Evolutionary conservation across 2,113 vertebrate genomes (phyloP).

Genomic region (Lonchura striata): DNA sequence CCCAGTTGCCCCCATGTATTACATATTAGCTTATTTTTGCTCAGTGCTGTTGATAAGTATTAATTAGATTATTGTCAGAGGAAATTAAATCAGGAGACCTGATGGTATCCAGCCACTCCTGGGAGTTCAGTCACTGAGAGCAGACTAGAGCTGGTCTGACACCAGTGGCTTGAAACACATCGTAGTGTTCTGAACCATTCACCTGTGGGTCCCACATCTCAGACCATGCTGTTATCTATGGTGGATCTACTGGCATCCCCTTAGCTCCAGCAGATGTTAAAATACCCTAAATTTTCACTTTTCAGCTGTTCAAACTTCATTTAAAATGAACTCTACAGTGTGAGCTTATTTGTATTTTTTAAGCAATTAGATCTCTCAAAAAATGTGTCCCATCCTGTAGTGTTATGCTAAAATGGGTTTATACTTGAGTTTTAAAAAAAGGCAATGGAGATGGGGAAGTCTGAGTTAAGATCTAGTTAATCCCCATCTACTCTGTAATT

Average conservation of each 20-base stretch:
- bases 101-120: neutral
- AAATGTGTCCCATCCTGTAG: neutral
- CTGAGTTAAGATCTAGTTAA: neutral
- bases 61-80: neutral
- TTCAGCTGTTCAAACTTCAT: neutral
- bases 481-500: neutral
- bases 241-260: neutral
- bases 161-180: neutral
- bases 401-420: neutral
- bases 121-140: neutral
- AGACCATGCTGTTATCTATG: rapidly evolving
- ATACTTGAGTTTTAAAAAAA: neutral
- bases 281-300: neutral
- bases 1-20: neutral
- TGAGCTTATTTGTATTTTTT: neutral
- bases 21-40: neutral
- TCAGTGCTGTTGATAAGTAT: neutral
- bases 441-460: neutral
- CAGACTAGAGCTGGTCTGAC: neutral
- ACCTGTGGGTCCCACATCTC: rapidly evolving
- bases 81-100: neutral
- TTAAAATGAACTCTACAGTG: neutral
- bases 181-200: rapidly evolving
- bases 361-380: neutral
- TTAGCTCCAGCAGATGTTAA: neutral